Evolutionary conservation across 2,888 invertebrate genomes (phyloP).

Genomic region (Metopia argyrocephala): DNA sequence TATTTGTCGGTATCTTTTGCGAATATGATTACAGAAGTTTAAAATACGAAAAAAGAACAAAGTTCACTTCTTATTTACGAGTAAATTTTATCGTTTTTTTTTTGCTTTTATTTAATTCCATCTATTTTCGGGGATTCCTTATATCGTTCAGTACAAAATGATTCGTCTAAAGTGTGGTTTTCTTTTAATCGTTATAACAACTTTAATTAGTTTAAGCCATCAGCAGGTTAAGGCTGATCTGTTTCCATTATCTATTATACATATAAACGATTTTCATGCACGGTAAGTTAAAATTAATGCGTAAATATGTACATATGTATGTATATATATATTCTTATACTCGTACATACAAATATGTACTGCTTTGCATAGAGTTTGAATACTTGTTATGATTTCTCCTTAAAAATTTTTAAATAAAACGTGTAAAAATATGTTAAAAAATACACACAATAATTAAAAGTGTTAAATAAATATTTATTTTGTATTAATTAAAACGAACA

Average conservation of each 20-base stretch:
- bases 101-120: not conserved
- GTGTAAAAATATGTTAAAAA: too few species aligned
- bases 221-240: conserved; percentile 64
- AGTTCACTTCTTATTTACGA: not conserved
- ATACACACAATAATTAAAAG: too few species aligned
- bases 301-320: not conserved
- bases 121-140: not conserved
- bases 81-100: not conserved
- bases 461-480: too few species aligned
- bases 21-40: not conserved
- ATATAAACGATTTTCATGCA: conserved; percentile 78
- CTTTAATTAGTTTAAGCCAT: conserved; percentile 3
- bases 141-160: not conserved
- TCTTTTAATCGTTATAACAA: conserved; percentile 24
- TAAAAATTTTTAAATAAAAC: too few species aligned
- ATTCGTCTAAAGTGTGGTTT: conserved; percentile 15
- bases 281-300: conserved; percentile 69
- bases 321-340: not conserved
- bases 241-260: conserved; percentile 76
- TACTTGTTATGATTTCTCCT: too few species aligned
- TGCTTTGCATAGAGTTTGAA: too few species aligned
- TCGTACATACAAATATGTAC: too few species aligned
- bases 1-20: not conserved
- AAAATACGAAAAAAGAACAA: not conserved
- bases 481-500: too few species aligned